Conservation (phyloP, 2,888 invertebrate genomes). For the Xestia sexstrigata region DNA sequence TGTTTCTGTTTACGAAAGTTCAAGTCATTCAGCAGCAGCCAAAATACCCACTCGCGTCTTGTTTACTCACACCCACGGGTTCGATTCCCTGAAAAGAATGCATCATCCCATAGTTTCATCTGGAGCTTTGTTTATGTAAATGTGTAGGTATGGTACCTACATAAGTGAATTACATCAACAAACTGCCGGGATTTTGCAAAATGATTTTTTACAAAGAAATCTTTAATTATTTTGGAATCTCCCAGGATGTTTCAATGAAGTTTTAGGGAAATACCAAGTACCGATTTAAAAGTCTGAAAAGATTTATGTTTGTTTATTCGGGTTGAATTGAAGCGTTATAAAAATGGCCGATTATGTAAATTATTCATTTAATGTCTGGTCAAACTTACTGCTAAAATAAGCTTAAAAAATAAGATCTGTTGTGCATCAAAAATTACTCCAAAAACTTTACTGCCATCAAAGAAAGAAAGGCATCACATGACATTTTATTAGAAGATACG, state of each 20-base stretch:
- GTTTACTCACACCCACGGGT: neutral
- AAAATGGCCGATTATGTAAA: neutral
- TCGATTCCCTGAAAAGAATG: conserved; percentile 15
- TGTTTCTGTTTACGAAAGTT: too few relatives aligned
- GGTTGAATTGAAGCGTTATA: neutral
- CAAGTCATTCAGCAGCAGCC: too few relatives aligned
- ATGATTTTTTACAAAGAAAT: neutral
- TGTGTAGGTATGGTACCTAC: neutral
- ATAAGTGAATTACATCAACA: conserved; percentile 7
- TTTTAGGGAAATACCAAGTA: neutral
- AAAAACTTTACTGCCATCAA: neutral
- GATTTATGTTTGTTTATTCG: neutral
- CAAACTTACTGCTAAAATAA: neutral
- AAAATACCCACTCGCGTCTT: neutral
- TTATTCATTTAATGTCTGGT: neutral
- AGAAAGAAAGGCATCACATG: neutral
- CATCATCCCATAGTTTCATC: neutral
- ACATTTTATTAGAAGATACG: neutral
- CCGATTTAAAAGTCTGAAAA: neutral
- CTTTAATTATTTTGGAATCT: neutral
- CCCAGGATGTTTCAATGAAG: too few relatives aligned
- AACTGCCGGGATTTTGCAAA: neutral
- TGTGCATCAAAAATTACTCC: neutral
- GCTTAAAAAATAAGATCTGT: neutral
- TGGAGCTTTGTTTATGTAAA: conserved; percentile 13